A percentile compares a stretch with the other conserved stretches of the same genome.
Evolutionary conservation across 2,888 invertebrate species (phyloP).

Genomic region (Empis livida): DNA sequence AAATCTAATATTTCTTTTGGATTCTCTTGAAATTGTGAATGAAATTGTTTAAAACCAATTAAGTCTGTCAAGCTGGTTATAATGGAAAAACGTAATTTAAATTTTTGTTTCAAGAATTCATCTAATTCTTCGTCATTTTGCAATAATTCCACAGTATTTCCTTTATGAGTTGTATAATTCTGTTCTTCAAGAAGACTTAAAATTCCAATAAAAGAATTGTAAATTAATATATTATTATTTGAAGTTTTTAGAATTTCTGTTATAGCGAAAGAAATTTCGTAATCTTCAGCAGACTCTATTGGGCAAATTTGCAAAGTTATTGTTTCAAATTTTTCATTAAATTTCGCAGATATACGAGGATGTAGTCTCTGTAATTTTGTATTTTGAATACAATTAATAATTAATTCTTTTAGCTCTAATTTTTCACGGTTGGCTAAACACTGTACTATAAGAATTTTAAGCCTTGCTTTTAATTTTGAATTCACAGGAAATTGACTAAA

Average conservation of each 20-base stretch:
- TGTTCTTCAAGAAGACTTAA: constrained; percentile 12
- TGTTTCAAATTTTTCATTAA: constrained; percentile 5
- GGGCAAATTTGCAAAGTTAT: constrained; percentile 18
- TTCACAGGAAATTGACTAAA: constrained; percentile 19
- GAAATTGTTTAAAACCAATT: constrained; percentile 25
- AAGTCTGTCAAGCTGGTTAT: constrained; percentile 26
- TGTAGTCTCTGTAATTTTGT: constrained; percentile 18
- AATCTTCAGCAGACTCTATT: constrained; percentile 10
- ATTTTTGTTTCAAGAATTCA: constrained; percentile 21
- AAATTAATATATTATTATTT: constrained; percentile 24
- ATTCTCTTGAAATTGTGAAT: constrained; percentile 24
- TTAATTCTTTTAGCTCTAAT: constrained; percentile 19
- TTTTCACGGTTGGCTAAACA: constrained; percentile 25
- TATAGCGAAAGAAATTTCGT: constrained; percentile 16
- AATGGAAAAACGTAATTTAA: constrained; percentile 23
- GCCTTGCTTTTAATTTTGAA: constrained; percentile 11
- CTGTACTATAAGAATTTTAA: constrained; percentile 20
- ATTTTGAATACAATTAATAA: constrained; percentile 15
- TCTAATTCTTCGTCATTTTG: constrained; percentile 23
- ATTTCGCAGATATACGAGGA: constrained; percentile 17
- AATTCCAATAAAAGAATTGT: constrained; percentile 25
- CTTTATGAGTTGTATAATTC: constrained; percentile 12
- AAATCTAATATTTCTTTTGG: constrained; percentile 22
- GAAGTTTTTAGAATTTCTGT: constrained; percentile 19
- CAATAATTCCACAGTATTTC: constrained; percentile 17